Evolutionary conservation across 2,797 vertebrate species (phyloP).

Genomic region (Acipenser ruthenus): DNA sequence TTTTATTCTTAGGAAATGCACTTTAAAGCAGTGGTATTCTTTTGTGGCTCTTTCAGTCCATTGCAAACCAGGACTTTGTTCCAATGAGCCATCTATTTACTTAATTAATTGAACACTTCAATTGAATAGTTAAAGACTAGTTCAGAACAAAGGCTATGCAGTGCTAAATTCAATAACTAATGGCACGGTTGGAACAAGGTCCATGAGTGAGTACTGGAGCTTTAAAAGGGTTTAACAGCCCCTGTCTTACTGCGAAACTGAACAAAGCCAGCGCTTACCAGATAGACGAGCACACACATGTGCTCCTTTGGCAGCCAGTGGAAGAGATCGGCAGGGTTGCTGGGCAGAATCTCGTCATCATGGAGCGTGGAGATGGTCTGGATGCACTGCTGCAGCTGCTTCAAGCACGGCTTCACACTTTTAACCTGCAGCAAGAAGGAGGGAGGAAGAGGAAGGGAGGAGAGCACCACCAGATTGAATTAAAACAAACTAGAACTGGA

Average conservation of each 20-base stretch:
- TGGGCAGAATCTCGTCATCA: conserved; percentile 93
- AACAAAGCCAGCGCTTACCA: conserved; percentile 55
- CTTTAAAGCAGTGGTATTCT: too few species aligned
- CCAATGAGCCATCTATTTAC: too few species aligned
- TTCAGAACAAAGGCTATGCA: too few species aligned
- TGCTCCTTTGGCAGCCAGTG: conserved; percentile 98
- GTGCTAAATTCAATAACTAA: neutral
- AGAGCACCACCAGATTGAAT: neutral
- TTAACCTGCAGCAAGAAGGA: conserved; percentile 68
- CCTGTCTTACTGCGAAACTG: too few species aligned
- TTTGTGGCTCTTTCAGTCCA: too few species aligned
- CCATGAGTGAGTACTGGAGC: neutral
- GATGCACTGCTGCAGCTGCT: conserved; percentile 97
- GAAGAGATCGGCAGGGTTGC: conserved; percentile 93
- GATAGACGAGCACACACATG: conserved; percentile 95
- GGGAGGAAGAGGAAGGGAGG: neutral
- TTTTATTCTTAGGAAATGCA: too few species aligned
- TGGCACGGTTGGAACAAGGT: neutral
- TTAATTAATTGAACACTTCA: too few species aligned
- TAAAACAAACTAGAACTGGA: neutral
- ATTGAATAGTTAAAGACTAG: neutral
- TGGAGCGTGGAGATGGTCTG: conserved; percentile 97
- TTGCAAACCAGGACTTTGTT: too few species aligned
- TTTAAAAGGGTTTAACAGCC: too few species aligned
- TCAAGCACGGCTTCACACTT: conserved; percentile 93